phyloP scores from a whole-genome alignment of 2,113 vertebrate genomes.

The Xiphophorus hellerii region DNA sequence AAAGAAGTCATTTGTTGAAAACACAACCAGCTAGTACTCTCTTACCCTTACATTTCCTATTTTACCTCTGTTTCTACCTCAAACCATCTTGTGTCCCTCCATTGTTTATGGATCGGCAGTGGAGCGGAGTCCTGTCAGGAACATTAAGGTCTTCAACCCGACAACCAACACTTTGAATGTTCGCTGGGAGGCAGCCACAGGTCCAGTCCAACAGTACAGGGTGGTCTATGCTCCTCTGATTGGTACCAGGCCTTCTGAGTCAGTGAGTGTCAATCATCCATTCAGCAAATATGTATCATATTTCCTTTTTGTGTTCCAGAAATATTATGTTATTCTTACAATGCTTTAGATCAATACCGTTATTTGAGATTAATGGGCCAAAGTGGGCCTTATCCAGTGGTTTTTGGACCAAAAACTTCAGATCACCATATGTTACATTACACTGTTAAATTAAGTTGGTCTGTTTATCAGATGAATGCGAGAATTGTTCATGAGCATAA shows the following conservation, averaged over 20 bases:
- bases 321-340: background rate
- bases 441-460: background rate
- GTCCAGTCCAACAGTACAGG: constrained; percentile 90
- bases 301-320: background rate
- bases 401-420: constrained; percentile 4
- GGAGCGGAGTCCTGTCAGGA: constrained; percentile 87
- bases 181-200: constrained; percentile 93
- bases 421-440: background rate
- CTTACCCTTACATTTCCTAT: constrained; percentile 10
- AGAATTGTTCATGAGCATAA: constrained; percentile 11
- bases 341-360: background rate
- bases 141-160: constrained; percentile 92
- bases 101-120: constrained; percentile 76
- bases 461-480: constrained; percentile 41
- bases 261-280: constrained; percentile 83
- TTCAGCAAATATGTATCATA: background rate
- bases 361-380: background rate
- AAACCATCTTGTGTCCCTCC: background rate
- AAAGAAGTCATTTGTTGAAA: background rate
- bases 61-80: constrained; percentile 5
- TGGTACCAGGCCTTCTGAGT: constrained; percentile 86
- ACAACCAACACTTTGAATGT: constrained; percentile 92
- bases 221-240: constrained; percentile 85
- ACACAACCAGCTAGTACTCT: background rate
- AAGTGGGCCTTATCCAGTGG: background rate